Percentiles rank a stretch among this genome's conserved stretches.
Conservation (phyloP, 2,797 vertebrate species). For the Microctenopoma stevenorrisi region DNA sequence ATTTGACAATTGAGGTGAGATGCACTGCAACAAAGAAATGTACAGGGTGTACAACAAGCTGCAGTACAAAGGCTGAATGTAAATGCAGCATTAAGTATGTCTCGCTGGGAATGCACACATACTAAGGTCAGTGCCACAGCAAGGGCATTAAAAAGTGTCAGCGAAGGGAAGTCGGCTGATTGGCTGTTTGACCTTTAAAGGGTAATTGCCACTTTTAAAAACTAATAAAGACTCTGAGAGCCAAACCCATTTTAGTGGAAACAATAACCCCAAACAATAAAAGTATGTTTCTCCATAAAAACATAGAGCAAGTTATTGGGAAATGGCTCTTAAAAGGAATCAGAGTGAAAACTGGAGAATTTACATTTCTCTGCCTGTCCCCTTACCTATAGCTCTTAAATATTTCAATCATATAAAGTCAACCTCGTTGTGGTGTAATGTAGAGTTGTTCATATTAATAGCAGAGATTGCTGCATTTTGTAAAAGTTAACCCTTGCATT, state of each 20-base stretch:
- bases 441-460: conserved; percentile 53
- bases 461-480: conserved; percentile 52
- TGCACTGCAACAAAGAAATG: neutral
- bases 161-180: conserved; percentile 74
- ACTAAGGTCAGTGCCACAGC: conserved; percentile 52
- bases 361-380: conserved; percentile 44
- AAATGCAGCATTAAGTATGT: conserved; percentile 50
- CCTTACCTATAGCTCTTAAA: conserved; percentile 58
- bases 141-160: conserved; percentile 76
- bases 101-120: conserved; percentile 38
- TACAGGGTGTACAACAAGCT: neutral
- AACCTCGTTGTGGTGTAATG: conserved; percentile 48
- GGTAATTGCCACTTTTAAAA: conserved; percentile 84
- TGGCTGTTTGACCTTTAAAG: conserved; percentile 85
- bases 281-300: conserved; percentile 78
- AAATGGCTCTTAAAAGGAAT: conserved; percentile 69
- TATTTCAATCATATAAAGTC: conserved; percentile 71
- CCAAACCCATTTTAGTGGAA: conserved; percentile 72
- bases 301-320: conserved; percentile 58
- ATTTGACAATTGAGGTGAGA: conserved; percentile 8
- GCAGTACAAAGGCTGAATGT: conserved; percentile 38
- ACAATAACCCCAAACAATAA: conserved; percentile 79
- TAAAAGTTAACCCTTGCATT: conserved; percentile 45
- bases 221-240: conserved; percentile 75
- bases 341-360: conserved; percentile 55